phyloP scores from a whole-genome alignment of 64 coral and sea anemone species.

The Catalaphyllia jardinei region DNA sequence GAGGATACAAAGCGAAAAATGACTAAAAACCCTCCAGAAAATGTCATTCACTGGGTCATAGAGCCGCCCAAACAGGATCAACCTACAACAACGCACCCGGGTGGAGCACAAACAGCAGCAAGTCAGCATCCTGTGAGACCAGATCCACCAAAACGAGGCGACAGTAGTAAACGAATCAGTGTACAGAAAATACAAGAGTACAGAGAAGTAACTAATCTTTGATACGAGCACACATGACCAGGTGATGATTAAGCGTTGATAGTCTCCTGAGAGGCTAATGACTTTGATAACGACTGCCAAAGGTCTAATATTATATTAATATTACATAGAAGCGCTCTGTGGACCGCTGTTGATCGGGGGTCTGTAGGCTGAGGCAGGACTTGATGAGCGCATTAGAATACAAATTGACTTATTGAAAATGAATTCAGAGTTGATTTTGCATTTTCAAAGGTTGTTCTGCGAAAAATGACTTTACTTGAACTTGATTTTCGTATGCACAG shows the following conservation, averaged over 20 bases:
- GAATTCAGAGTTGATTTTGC: neutral
- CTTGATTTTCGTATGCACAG: neutral
- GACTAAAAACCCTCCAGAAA: conserved; percentile 14
- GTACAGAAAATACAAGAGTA: conserved; percentile 4
- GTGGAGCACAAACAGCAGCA: neutral
- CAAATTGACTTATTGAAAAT: neutral
- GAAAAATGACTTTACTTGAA: no score
- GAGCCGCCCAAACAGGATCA: conserved; percentile 14
- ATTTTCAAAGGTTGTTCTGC: no score
- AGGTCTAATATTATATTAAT: neutral
- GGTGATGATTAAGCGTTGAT: neutral
- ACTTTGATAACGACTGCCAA: no score
- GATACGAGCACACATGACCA: neutral
- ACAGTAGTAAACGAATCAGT: conserved; percentile 7
- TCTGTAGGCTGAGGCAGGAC: neutral
- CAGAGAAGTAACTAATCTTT: conserved; percentile 17
- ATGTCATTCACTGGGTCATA: conserved; percentile 25
- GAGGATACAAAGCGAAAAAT: neutral
- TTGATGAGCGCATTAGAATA: neutral
- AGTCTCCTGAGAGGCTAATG: no score
- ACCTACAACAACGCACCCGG: neutral
- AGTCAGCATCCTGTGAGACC: neutral
- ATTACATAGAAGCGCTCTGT: conserved; percentile 2
- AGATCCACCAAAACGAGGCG: conserved; percentile 30
- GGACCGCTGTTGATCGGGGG: conserved; percentile 2